These are phyloP conservation scores for Ptychochromis oligacanthus DNA, from an alignment of 2,113 vertebrate genomes.

Conservation along the genomic window DNA sequence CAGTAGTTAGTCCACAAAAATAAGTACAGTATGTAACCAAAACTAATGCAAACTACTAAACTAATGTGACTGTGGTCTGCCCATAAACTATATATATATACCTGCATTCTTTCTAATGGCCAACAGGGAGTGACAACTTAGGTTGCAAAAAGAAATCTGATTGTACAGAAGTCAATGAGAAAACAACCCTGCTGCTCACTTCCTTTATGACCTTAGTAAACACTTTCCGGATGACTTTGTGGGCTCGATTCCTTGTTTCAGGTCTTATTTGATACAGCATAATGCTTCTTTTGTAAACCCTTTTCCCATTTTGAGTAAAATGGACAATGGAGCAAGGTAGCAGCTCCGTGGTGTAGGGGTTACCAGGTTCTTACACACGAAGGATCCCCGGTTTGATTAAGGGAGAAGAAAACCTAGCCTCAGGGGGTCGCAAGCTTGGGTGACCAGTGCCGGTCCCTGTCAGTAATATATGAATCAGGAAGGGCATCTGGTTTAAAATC, in stretches of 20 bases:
- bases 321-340: too few relatives aligned
- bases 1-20: background rate
- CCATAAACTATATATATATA: background rate
- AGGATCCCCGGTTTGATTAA: too few relatives aligned
- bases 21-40: too few relatives aligned
- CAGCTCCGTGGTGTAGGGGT: too few relatives aligned
- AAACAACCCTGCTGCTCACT: background rate
- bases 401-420: too few relatives aligned
- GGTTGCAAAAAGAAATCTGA: background rate
- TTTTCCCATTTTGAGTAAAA: too few relatives aligned
- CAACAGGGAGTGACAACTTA: background rate
- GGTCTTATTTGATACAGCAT: rapidly evolving
- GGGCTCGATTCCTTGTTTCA: background rate
- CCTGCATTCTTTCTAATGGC: background rate
- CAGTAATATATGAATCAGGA: too few relatives aligned
- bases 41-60: too few relatives aligned
- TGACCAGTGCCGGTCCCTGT: too few relatives aligned
- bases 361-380: too few relatives aligned
- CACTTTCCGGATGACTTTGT: background rate
- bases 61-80: background rate
- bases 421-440: too few relatives aligned
- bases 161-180: background rate
- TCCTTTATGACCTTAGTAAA: background rate
- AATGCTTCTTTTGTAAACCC: background rate
- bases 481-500: too few relatives aligned